A percentile compares a stretch with the other conserved stretches of the same genome.
Conservation (phyloP, 2,888 invertebrate genomes). For the Eueremaeus valkanovi region DNA sequence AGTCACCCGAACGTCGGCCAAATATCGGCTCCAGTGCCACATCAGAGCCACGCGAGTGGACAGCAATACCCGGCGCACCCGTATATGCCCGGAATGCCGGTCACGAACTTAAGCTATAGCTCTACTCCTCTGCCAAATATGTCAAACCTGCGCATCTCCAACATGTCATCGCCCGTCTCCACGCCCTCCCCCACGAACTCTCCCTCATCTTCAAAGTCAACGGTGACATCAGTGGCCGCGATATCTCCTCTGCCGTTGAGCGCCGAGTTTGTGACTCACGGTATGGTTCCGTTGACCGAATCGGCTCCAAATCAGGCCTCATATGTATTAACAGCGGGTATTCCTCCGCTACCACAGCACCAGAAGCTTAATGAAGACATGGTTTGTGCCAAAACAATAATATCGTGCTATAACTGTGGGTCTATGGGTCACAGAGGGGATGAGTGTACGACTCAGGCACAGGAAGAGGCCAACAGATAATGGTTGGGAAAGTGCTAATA, state of each 20-base stretch:
- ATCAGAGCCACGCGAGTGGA: neutral
- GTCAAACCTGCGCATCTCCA: conserved; percentile 4
- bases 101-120: neutral
- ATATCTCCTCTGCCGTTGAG: conserved; percentile 14
- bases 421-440: conserved; percentile 73
- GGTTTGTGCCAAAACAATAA: conserved; percentile 46
- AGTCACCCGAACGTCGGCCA: neutral
- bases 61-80: neutral
- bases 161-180: conserved; percentile 5
- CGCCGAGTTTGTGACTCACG: neutral
- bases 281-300: neutral
- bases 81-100: conserved; percentile 1
- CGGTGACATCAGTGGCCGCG: neutral
- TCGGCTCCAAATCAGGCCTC: neutral
- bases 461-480: conserved; percentile 76
- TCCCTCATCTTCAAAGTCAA: conserved; percentile 3
- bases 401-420: conserved; percentile 89
- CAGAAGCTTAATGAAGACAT: neutral
- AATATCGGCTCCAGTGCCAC: neutral
- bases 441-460: conserved; percentile 83
- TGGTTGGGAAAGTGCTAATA: neutral
- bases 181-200: conserved; percentile 12
- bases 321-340: conserved; percentile 18
- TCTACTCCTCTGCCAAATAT: conserved; percentile 10
- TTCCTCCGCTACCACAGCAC: neutral